Evolutionary conservation across 2,888 invertebrate species (phyloP), one percentile per base, ranked within the genome.

Genomic region (Marasmarcha lunaedactyla): DNA sequence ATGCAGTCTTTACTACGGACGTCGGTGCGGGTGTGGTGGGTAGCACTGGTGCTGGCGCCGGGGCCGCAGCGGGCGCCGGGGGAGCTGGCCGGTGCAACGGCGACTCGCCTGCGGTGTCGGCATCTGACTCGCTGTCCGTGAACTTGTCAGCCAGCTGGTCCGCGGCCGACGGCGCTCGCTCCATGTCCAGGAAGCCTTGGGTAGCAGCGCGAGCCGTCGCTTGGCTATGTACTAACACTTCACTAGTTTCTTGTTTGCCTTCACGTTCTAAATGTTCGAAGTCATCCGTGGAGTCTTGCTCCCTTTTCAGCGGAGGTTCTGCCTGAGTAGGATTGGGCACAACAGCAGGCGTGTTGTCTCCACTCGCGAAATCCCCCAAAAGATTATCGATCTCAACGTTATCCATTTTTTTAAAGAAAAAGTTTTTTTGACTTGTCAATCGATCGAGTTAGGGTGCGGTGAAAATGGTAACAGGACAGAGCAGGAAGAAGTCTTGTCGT

Each of bases 221-320:
- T 11, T 34, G 34, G 14, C 7, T 9, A 3, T 11, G n/a, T 43
- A 69, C 71, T 42, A 60, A 57, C 36, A 70, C 71, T 44, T 69
- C 73, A 30, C 59, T 54, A 39, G 60, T 43, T 40, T 77, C 76
- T 40, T 70, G 73, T 45, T 59, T 65, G 36, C 73, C 72, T 45
- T 89, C 89, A 55, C 88, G 87, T 48, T 88, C 89, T 49, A 91
- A 76, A 66, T 90, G 90, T 67, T 90, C 90, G 64, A 91, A 90
- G 72, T 90, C 90, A 57, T 90, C 90, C 46, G 88, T 79, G 20
- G 90, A 90, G 62, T 90, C 90, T 58, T 87, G 85, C 49, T 90
- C 90, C 45, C 90, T 85, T 55, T 81, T 83, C 57, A 79, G 62
- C 40, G 57, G 15, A 48, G 42, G 3, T 42, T 44, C 35, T 49